Evolutionary conservation across 2,797 vertebrate genomes (phyloP).

Genomic region (Syndactyla subalaris): DNA sequence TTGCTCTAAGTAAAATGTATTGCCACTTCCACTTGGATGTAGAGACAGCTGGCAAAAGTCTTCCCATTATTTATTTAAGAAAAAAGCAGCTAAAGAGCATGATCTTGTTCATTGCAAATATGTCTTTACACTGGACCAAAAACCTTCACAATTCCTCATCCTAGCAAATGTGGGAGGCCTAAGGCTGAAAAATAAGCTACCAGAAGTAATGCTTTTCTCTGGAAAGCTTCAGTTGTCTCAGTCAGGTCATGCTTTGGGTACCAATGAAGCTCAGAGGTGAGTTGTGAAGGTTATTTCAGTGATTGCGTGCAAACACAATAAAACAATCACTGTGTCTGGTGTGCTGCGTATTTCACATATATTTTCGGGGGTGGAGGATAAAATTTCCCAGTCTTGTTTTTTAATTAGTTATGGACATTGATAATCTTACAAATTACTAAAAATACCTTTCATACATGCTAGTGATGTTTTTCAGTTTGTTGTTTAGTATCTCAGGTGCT

Average conservation of each 20-base stretch:
- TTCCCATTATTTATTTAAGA: conserved; percentile 21
- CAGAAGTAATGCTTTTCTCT: background rate
- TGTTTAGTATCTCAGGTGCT: background rate
- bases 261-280: background rate
- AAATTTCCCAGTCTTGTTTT: background rate
- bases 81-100: background rate
- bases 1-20: background rate
- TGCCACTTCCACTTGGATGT: background rate
- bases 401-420: background rate
- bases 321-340: background rate
- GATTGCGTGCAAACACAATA: background rate
- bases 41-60: background rate
- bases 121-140: background rate
- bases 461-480: background rate
- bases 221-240: background rate
- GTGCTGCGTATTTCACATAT: background rate
- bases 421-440: background rate
- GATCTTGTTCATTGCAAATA: background rate
- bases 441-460: background rate
- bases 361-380: background rate
- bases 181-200: background rate
- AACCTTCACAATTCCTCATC: background rate
- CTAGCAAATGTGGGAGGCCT: background rate
- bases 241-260: background rate
- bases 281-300: conserved; percentile 8